Percentiles rank a stretch among this genome's conserved stretches.
phyloP scores from a whole-genome alignment of 92 coral and sea anemone species.

The Zoanthus solanderi region DNA sequence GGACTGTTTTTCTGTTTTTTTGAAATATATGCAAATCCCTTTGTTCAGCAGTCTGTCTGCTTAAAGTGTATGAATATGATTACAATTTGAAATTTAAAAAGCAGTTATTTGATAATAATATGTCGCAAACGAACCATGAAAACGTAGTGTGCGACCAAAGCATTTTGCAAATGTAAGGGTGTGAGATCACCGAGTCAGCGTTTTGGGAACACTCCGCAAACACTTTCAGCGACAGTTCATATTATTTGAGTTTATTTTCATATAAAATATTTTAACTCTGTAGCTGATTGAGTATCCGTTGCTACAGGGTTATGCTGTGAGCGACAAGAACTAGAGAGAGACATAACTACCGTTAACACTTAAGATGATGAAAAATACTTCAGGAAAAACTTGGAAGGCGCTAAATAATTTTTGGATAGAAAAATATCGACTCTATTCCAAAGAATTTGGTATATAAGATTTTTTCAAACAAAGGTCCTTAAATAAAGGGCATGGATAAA shows the following conservation, averaged over 20 bases:
- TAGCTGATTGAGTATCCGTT: neutral
- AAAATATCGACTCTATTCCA: neutral
- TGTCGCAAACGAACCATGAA: slow-evolving; percentile 36
- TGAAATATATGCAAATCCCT: slow-evolving; percentile 33
- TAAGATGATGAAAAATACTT: neutral
- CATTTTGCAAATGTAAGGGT: neutral
- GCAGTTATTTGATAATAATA: slow-evolving; percentile 1
- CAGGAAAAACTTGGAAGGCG: too few species aligned
- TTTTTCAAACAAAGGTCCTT: neutral
- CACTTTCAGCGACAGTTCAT: too few species aligned
- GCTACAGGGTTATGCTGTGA: neutral
- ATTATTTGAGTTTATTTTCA: neutral
- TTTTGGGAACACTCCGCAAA: too few species aligned
- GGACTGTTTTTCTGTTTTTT: neutral
- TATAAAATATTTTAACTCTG: neutral
- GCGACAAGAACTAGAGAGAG: neutral
- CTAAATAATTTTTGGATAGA: too few species aligned
- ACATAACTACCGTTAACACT: neutral
- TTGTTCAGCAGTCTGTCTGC: slow-evolving; percentile 25
- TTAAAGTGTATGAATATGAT: slow-evolving; percentile 11
- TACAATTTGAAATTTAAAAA: slow-evolving; percentile 25
- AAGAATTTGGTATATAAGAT: neutral
- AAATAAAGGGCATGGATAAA: neutral
- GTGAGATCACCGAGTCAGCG: neutral
- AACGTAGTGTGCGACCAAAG: neutral